phyloP scores from a whole-genome alignment of 2,113 vertebrate genomes.

The Xenopus borealis region DNA sequence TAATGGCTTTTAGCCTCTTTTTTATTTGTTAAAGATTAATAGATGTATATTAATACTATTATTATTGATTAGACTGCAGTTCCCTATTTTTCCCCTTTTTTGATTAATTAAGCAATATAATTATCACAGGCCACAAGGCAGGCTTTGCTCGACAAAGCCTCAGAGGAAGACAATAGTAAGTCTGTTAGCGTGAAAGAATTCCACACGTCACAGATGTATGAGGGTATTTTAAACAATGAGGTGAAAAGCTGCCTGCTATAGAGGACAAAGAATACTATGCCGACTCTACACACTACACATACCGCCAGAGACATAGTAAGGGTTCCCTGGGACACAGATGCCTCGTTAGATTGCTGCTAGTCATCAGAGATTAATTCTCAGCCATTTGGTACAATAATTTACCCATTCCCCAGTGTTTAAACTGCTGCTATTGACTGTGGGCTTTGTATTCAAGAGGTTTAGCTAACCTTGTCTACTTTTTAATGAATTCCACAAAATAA shows the following conservation, averaged over 20 bases:
- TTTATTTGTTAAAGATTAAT: too few relatives aligned
- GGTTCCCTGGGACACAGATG: slow-evolving; percentile 79
- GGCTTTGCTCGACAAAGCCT: slow-evolving; percentile 75
- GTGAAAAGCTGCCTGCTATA: slow-evolving; percentile 72
- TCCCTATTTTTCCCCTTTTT: slow-evolving; percentile 71
- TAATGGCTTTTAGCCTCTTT: not conserved
- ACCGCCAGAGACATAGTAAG: slow-evolving; percentile 72
- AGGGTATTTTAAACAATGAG: slow-evolving; percentile 80
- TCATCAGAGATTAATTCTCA: slow-evolving; percentile 80
- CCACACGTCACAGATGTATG: slow-evolving; percentile 81
- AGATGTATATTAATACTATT: too few relatives aligned
- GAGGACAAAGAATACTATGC: slow-evolving; percentile 75
- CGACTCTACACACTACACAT: slow-evolving; percentile 71
- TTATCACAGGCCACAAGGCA: slow-evolving; percentile 75
- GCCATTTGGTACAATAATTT: slow-evolving; percentile 81
- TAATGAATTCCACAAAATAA: slow-evolving; percentile 52
- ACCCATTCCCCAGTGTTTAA: slow-evolving; percentile 73
- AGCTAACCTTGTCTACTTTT: slow-evolving; percentile 63
- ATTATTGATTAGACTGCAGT: slow-evolving; percentile 56
- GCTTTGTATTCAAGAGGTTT: slow-evolving; percentile 65
- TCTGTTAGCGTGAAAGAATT: slow-evolving; percentile 80
- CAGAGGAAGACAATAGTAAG: slow-evolving; percentile 76
- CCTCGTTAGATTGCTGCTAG: slow-evolving; percentile 76
- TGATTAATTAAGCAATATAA: slow-evolving; percentile 86
- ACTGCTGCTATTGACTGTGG: slow-evolving; percentile 61